phyloP scores from a whole-genome alignment of 2,113 vertebrate species.

The Pteruthius melanotis region DNA sequence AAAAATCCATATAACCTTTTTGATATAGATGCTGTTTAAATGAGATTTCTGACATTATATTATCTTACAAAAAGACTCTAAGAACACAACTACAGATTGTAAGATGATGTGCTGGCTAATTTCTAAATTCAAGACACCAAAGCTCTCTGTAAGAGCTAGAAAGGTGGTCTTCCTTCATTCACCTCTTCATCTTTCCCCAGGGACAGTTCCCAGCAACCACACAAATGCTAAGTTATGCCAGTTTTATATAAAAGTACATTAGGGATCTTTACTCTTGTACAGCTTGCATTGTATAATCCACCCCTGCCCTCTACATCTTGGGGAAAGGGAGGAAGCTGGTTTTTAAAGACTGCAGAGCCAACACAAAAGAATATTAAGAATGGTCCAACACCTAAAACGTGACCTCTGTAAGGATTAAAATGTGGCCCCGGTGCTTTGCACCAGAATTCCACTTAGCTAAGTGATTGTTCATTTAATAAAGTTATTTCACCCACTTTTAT shows the following conservation, averaged over 20 bases:
- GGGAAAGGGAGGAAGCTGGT: neutral
- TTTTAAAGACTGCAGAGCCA: neutral
- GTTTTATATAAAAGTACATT: neutral
- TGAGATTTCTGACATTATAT: neutral
- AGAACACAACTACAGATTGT: neutral
- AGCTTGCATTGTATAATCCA: neutral
- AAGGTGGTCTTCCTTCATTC: neutral
- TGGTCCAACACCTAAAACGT: neutral
- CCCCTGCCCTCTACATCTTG: neutral
- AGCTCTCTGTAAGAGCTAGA: neutral
- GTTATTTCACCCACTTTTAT: neutral
- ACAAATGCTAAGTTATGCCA: neutral
- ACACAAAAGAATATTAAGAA: neutral
- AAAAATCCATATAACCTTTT: neutral
- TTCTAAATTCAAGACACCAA: neutral
- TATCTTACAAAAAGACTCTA: neutral
- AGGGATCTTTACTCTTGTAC: neutral
- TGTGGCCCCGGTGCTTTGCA: neutral
- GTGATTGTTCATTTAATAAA: neutral
- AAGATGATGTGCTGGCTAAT: neutral
- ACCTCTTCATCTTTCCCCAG: neutral
- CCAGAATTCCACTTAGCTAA: neutral
- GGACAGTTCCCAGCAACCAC: neutral
- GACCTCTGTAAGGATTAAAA: neutral
- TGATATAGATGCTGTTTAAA: neutral